Evolutionary conservation across 37 sponge, comb jelly and placozoan species (phyloP), one percentile per base, ranked within the genome.

Genomic region (Aplysina aerophoba): DNA sequence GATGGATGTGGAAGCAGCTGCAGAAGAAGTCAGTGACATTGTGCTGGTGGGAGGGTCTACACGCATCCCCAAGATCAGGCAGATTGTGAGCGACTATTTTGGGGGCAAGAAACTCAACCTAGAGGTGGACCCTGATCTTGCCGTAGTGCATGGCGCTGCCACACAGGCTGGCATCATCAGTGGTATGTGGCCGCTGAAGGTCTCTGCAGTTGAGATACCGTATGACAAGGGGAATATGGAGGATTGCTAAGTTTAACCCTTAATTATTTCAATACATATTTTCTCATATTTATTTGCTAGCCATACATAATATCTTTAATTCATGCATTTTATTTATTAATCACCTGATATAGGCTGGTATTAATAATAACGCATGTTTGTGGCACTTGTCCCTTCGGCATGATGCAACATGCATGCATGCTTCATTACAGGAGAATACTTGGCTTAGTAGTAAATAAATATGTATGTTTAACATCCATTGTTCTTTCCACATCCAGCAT

Each of bases 1-100:
- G 36, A 40, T 83, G 22, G 66, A 63, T 36, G 87, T 84, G 65
- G 88, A 87, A 39, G 60, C 82, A 24, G 57, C 62, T 1, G 59
- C 3, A 25, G 78, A 61, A 13, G 87, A 83, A 6, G 74, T 91
- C 4, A 78, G 83, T 72, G 92, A 91, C 16, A 83, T 91, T 71
- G 88, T 91, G 17, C 85, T 91, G 27, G 92, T 91, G 19, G 92
- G 92, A 31, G 92, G 92, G 14, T 88, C 88, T 38, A 91, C 92
- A 22, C 55, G 92, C 16, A 82, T 91, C 57, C 92, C 92, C 16
- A 61, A 75, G 38, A 84, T 91, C 31, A 35, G 92, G 28, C 54
- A 83, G 41, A 57, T 91, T 20, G 88, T 91, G 17, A 63, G 85
- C 15, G 85, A 91, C 37, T 91, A 68, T 64, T 91, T 91, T 54